Percentiles rank a stretch among this genome's conserved stretches.
phyloP scores from a whole-genome alignment of 2,797 vertebrate genomes.

The Gymnothorax reevesii region DNA sequence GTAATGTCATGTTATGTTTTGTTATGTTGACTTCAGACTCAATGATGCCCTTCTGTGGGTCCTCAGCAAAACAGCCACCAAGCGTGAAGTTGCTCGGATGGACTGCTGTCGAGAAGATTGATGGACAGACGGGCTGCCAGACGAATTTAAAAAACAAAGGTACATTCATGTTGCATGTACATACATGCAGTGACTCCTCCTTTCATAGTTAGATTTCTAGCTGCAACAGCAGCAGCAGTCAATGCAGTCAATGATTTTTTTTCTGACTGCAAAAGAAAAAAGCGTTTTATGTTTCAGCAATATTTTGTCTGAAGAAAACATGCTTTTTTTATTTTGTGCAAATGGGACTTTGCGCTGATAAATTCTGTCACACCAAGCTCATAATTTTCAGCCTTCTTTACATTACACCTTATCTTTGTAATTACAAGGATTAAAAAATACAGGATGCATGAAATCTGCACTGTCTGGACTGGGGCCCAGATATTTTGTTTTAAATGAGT shows the following conservation, averaged over 20 bases:
- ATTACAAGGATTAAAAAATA: neutral
- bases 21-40: too few species aligned
- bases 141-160: too few species aligned
- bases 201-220: too few species aligned
- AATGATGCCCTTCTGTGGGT: too few species aligned
- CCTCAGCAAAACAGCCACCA: too few species aligned
- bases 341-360: neutral
- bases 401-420: neutral
- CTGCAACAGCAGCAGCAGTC: too few species aligned
- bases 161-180: too few species aligned
- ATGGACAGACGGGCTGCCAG: too few species aligned
- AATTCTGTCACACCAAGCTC: neutral
- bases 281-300: slow-evolving; percentile 36
- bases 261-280: neutral
- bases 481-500: neutral
- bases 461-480: neutral
- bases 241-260: neutral
- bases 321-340: neutral
- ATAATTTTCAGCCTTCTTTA: neutral
- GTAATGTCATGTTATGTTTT: too few species aligned
- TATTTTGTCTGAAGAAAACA: neutral
- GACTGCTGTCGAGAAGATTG: too few species aligned
- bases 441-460: neutral
- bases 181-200: too few species aligned
- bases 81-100: too few species aligned